Evolutionary conservation across 2,888 invertebrate genomes (phyloP).

Genomic region (Tolmerus cingulatus): DNA sequence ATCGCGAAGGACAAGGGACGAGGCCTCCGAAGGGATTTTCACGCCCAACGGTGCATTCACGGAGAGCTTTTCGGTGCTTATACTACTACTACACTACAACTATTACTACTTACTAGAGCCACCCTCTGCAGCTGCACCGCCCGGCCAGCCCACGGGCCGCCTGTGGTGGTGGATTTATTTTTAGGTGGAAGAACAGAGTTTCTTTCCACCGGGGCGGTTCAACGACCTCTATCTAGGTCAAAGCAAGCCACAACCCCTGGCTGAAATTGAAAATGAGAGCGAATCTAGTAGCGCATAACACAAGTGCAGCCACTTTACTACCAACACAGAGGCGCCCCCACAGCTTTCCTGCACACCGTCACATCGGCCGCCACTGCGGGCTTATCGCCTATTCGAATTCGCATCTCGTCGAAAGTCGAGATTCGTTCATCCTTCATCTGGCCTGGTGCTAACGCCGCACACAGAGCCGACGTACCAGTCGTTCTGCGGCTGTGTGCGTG

Average conservation of each 20-base stretch:
- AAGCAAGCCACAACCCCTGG: conserved; percentile 62
- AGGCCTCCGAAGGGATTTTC: background rate
- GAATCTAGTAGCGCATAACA: conserved; percentile 20
- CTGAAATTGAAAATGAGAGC: conserved; percentile 53
- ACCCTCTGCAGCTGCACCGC: background rate
- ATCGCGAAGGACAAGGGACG: background rate
- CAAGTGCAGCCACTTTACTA: background rate
- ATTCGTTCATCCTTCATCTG: background rate
- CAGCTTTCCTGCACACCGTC: background rate
- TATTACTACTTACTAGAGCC: background rate
- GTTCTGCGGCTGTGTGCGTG: background rate
- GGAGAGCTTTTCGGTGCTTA: background rate
- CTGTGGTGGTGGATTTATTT: conserved; percentile 25
- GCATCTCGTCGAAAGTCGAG: background rate
- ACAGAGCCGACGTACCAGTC: background rate
- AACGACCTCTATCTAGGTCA: conserved; percentile 60
- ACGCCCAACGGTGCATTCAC: background rate
- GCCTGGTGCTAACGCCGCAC: background rate
- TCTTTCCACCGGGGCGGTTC: conserved; percentile 52
- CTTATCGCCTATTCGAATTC: background rate
- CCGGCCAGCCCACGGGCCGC: background rate
- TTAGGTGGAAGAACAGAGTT: conserved; percentile 4
- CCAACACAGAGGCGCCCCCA: background rate
- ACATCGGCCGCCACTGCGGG: background rate
- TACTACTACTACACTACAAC: conserved; percentile 1